These are phyloP conservation scores for Trachymyrmex cornetzi DNA, from an alignment of 1,140 invertebrate genomes.

Conservation along the genomic window DNA sequence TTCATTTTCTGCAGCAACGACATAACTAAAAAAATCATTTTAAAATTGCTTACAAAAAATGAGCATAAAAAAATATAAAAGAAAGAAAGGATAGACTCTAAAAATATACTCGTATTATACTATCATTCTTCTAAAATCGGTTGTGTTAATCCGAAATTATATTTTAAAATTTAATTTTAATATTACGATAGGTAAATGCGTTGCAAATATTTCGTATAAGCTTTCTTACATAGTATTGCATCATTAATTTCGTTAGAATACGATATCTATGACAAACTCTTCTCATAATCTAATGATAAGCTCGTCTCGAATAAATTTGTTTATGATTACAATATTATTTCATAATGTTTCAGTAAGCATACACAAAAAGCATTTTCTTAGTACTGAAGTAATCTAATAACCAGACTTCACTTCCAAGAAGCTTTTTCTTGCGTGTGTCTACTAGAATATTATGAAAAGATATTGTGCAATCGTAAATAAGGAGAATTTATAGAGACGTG, in stretches of 20 bases:
- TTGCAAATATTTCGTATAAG: neutral
- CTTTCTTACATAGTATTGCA: neutral
- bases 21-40: no score
- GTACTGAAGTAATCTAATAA: neutral
- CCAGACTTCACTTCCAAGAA: constrained; percentile 15
- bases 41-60: no score
- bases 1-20: no score
- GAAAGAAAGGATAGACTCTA: no score
- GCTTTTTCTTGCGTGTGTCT: neutral
- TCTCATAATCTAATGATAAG: neutral
- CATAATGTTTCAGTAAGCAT: constrained; percentile 6
- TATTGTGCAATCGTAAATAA: constrained; percentile 19
- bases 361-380: neutral
- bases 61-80: no score
- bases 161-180: no score
- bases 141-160: no score
- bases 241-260: constrained; percentile 2
- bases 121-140: no score
- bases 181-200: neutral
- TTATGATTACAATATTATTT: neutral
- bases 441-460: neutral
- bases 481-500: neutral
- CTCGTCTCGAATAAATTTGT: constrained; percentile 9
- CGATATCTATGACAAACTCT: neutral
- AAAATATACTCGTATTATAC: no score